These are phyloP conservation scores for Nothobranchius furzeri DNA, from an alignment of 2,113 vertebrate genomes.

Conservation along the genomic window DNA sequence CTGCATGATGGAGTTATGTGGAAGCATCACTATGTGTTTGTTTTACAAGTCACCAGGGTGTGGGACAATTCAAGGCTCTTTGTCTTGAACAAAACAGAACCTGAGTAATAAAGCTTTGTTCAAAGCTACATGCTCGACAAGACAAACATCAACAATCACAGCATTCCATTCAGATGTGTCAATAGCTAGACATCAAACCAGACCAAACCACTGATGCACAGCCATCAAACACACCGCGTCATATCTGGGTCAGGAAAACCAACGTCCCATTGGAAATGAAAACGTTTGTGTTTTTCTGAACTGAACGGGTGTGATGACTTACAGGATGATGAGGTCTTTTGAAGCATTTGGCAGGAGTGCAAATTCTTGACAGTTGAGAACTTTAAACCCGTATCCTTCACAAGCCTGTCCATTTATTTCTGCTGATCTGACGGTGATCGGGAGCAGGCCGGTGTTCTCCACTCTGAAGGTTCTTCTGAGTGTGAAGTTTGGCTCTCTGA, in stretches of 20 bases:
- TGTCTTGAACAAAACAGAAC: neutral
- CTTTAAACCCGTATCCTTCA: constrained; percentile 98
- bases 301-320: constrained; percentile 67
- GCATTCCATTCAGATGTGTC: neutral
- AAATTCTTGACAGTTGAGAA: constrained; percentile 97
- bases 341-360: constrained; percentile 92
- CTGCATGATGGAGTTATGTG: too few relatives aligned
- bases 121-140: neutral
- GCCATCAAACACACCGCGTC: neutral
- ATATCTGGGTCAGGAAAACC: too few relatives aligned
- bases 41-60: neutral
- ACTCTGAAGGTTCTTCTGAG: constrained; percentile 92
- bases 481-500: constrained; percentile 94
- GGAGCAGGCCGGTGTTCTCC: constrained; percentile 93
- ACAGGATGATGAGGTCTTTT: constrained; percentile 96
- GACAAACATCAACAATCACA: neutral
- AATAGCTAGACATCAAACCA: neutral
- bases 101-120: neutral
- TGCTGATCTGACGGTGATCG: constrained; percentile 85
- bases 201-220: neutral
- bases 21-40: too few relatives aligned
- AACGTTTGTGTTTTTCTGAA: too few relatives aligned
- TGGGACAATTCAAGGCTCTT: neutral
- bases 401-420: constrained; percentile 93
- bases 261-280: too few relatives aligned